Percentiles rank a stretch among this genome's conserved stretches.
These are phyloP conservation scores for Lithosia quadra DNA, from an alignment of 2,888 invertebrate genomes.

Conservation along the genomic window DNA sequence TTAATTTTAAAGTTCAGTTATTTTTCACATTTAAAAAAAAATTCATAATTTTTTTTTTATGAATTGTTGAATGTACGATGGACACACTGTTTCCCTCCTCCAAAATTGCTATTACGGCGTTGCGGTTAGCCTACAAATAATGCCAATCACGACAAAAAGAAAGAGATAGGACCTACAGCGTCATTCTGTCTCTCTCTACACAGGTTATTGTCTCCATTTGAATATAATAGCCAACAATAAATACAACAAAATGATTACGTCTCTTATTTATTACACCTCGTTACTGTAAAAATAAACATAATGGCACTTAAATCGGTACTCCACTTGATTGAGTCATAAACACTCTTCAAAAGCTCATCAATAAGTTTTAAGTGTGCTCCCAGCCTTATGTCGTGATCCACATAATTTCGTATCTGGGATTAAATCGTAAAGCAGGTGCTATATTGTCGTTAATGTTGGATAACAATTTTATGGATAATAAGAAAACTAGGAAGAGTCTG, in stretches of 20 bases:
- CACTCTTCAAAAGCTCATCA: constrained; percentile 60
- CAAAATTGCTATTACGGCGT: too few species aligned
- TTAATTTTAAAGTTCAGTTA: too few species aligned
- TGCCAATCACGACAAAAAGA: too few species aligned
- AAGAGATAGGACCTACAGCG: too few species aligned
- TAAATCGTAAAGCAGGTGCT: constrained; percentile 51
- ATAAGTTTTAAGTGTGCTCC: constrained; percentile 63
- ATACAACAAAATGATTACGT: constrained; percentile 3
- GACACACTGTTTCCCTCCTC: too few species aligned
- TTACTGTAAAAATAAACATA: constrained; percentile 42
- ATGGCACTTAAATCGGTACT: constrained; percentile 52
- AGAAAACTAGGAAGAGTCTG: neutral
- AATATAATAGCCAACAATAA: neutral
- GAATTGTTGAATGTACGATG: too few species aligned
- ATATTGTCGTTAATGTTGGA: constrained; percentile 27
- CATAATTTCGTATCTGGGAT: constrained; percentile 59
- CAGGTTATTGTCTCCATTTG: neutral
- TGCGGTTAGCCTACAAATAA: too few species aligned
- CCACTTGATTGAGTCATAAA: constrained; percentile 56
- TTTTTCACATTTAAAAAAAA: too few species aligned
- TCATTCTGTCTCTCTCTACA: neutral
- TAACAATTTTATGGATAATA: neutral
- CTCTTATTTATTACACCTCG: constrained; percentile 28
- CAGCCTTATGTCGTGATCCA: constrained; percentile 58
- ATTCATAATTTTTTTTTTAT: too few species aligned